Evolutionary conservation across 2,113 vertebrate genomes (phyloP).

Genomic region (Mus pahari): DNA sequence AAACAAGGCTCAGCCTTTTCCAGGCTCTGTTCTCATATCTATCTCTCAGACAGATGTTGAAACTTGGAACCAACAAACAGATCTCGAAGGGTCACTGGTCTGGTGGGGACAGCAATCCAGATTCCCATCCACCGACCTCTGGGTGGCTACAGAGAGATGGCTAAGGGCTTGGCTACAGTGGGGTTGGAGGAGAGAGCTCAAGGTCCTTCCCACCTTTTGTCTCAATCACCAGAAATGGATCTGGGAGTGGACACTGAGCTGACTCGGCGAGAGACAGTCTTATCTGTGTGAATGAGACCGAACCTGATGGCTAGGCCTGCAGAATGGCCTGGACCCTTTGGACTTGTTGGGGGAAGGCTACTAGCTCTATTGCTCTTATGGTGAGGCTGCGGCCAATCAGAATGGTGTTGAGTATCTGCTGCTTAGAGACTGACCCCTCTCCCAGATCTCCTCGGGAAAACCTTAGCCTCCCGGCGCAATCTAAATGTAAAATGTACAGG

Average conservation of each 20-base stretch:
- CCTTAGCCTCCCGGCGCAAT: background rate
- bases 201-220: background rate
- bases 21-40: background rate
- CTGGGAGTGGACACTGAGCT: background rate
- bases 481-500: background rate
- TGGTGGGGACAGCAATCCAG: background rate
- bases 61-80: background rate
- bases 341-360: background rate
- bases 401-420: background rate
- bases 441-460: background rate
- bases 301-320: background rate
- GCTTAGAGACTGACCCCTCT: background rate
- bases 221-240: background rate
- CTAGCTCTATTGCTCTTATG: background rate
- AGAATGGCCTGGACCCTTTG: background rate
- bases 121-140: background rate
- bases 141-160: background rate
- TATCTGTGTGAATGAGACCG: background rate
- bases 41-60: background rate
- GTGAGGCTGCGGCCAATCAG: background rate
- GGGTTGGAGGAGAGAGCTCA: background rate
- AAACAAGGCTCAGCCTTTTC: background rate
- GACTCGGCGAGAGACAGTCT: background rate
- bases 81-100: background rate
- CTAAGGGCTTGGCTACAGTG: background rate